Percentiles rank a stretch among this genome's conserved stretches.
phyloP scores from a whole-genome alignment of 2,888 invertebrate genomes.

The Zygothrica quintamaculata region DNA sequence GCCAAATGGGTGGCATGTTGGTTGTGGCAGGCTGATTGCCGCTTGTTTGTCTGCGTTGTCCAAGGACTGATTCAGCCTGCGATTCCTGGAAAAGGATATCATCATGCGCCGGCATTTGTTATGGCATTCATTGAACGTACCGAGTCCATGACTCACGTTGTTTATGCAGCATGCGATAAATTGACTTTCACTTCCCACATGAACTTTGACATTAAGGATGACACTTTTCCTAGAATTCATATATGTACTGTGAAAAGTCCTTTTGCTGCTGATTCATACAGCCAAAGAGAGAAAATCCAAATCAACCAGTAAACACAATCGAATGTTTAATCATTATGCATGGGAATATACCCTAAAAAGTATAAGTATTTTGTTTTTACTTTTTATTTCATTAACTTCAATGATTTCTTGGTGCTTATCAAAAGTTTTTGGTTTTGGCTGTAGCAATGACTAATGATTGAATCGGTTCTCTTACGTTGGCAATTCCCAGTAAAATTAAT shows the following conservation, averaged over 20 bases:
- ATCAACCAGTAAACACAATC: too few species aligned
- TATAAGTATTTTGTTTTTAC: too few species aligned
- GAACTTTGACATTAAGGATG: conserved; percentile 69
- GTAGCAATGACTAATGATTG: too few species aligned
- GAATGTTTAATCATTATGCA: too few species aligned
- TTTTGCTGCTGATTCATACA: conserved; percentile 51
- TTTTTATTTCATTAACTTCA: too few species aligned
- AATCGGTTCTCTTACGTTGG: too few species aligned
- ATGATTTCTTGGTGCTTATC: too few species aligned
- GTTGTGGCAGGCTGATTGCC: conserved; percentile 20
- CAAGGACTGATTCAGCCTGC: conserved; percentile 67
- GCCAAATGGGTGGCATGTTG: conserved; percentile 26
- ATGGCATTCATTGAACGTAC: conserved; percentile 52
- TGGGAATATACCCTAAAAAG: too few species aligned
- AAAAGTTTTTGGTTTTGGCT: too few species aligned
- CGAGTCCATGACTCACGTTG: conserved; percentile 65
- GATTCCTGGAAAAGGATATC: conserved; percentile 81
- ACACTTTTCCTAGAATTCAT: conserved; percentile 51
- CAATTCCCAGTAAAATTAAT: too few species aligned
- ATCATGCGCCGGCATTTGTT: conserved; percentile 76
- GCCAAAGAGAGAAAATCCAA: not conserved
- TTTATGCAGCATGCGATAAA: conserved; percentile 35
- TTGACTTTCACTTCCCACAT: conserved; percentile 56
- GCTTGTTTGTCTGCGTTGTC: conserved; percentile 48
- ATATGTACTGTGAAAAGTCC: conserved; percentile 16